These are phyloP conservation scores for Crotalus helleri DNA, from an alignment of 2,113 vertebrate species.

Conservation along the genomic window DNA sequence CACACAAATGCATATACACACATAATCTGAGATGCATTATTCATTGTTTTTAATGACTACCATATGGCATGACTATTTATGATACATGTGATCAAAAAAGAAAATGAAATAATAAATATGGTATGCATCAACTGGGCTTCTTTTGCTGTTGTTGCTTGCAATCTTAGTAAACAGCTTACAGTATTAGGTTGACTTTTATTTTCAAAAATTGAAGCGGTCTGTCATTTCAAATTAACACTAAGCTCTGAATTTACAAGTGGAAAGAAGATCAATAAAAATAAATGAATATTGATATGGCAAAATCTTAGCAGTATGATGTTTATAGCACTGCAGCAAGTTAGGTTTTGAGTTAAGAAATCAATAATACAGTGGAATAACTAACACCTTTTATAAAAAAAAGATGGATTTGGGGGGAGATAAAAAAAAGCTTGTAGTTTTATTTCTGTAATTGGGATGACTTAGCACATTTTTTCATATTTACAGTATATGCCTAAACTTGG, in stretches of 20 bases:
- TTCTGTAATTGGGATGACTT: slow-evolving; percentile 54
- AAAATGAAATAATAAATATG: slow-evolving; percentile 19
- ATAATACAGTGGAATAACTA: slow-evolving; percentile 52
- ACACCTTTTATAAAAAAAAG: slow-evolving; percentile 32
- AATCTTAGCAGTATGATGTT: slow-evolving; percentile 57
- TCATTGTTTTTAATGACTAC: slow-evolving; percentile 28
- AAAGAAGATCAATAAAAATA: slow-evolving; percentile 63
- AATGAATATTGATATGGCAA: slow-evolving; percentile 66
- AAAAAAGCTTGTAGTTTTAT: slow-evolving; percentile 58
- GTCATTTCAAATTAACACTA: slow-evolving; percentile 50
- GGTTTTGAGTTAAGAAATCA: slow-evolving; percentile 59
- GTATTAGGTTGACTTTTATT: slow-evolving; percentile 43
- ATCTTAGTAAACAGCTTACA: slow-evolving; percentile 22
- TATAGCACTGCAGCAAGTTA: slow-evolving; percentile 58
- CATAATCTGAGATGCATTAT: slow-evolving; percentile 8
- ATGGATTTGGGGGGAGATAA: slow-evolving; percentile 26
- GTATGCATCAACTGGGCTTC: not conserved
- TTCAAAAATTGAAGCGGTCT: slow-evolving; percentile 46
- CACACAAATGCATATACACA: not conserved
- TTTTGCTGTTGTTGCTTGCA: not conserved
- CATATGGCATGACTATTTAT: slow-evolving; percentile 27
- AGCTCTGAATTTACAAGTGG: slow-evolving; percentile 43
- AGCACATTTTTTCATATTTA: slow-evolving; percentile 36
- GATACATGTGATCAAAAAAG: slow-evolving; percentile 28
- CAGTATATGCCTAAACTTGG: not conserved